Base-by-base conservation (phyloP, 2,888 invertebrate genomes). In the Dryomyza anilis region DNA sequence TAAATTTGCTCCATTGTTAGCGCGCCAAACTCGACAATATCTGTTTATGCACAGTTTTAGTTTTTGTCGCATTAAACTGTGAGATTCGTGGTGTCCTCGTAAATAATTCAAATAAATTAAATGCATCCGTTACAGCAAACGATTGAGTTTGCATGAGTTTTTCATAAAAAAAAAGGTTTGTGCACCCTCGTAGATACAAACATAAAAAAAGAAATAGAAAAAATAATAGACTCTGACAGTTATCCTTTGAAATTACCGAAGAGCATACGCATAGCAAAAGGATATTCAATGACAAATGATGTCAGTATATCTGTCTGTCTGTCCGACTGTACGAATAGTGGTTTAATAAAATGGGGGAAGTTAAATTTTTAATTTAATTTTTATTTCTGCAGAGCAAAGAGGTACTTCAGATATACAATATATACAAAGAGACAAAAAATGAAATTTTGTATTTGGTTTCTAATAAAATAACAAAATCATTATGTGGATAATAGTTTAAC, bases 71-170 rank as follows among this genome's bases (percentile, higher is more conserved):
- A 48, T 56, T 62, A n/a, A n/a, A n/a, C n/a, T n/a, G n/a, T n/a
- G n/a, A n/a, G n/a, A n/a, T n/a, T n/a, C n/a, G n/a, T n/a, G 57
- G 64, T 72, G 72, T 70, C 77, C 76, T 76, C 80, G 79, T 81
- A 80, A 80, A 81, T 81, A 81, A 81, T 77, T 81, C 78, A 76
- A 81, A 80, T 81, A 81, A 81, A 81, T 81, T 81, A 81, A 81
- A 80, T 77, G 81, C 81, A 81, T 81, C 81, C 80, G 78, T 78
- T 77, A 76, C 78, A 74, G 75, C 25, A 29, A 61, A 53, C 33
- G 30, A 50, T 39, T 30, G 48, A 16, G 50, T 50, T 30, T 5
- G 50, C 14, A 52, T 50, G 14, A 25, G 14, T 33, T n/a, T 3
- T 10, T 27, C 33, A 21, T 56, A 53, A 53, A 29, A 7, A 25